These are phyloP conservation scores for Psilopsiagon aurifrons DNA, from an alignment of 2,113 vertebrate species.

Conservation along the genomic window DNA sequence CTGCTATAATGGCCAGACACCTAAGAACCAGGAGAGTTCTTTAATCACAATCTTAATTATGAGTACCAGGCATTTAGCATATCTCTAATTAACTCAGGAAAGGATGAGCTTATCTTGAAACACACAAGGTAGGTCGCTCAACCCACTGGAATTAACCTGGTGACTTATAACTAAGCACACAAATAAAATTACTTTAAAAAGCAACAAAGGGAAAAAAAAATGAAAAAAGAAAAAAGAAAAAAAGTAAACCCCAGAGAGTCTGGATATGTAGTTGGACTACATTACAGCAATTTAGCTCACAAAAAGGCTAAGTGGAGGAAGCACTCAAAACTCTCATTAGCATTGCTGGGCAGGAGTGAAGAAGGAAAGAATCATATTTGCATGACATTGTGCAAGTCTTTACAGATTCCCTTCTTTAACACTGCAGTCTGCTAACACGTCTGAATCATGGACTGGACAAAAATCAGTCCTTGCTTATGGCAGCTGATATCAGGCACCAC, in stretches of 20 bases:
- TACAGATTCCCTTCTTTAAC: not conserved
- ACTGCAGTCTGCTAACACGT: not conserved
- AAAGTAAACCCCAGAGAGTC: not conserved
- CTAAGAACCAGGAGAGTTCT: not conserved
- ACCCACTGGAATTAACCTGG: not conserved
- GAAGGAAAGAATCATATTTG: not conserved
- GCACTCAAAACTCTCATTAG: not conserved
- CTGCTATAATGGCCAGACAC: not conserved
- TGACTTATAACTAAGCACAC: not conserved
- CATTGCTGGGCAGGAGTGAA: not conserved
- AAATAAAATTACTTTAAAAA: not conserved
- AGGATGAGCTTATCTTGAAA: not conserved
- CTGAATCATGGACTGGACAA: not conserved
- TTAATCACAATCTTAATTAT: conserved; percentile 6
- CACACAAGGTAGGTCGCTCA: not conserved
- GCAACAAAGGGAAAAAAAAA: not conserved
- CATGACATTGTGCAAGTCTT: not conserved
- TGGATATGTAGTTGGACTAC: not conserved
- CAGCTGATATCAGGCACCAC: not conserved
- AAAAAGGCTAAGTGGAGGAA: not conserved
- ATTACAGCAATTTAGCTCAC: not conserved
- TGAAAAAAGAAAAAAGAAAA: not conserved
- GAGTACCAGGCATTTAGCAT: not conserved
- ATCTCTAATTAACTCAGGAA: conserved; percentile 18
- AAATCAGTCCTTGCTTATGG: not conserved